Evolutionary conservation across 2,888 invertebrate species (phyloP), one percentile per base, ranked within the genome.

Genomic region (Lomographa bimaculata): DNA sequence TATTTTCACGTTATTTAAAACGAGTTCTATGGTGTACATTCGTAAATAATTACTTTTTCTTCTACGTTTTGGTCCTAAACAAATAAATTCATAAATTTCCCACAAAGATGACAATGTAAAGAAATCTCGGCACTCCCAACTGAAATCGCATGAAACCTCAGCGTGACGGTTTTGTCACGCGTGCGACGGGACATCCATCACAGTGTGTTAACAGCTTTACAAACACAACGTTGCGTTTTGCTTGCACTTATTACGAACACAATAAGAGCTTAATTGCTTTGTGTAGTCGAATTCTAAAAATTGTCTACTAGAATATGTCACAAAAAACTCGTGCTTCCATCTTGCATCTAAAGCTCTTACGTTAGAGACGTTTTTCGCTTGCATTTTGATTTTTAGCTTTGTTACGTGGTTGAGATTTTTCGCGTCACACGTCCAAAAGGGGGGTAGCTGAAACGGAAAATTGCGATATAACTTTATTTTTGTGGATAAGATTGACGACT

Each of bases 391-490:
- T 60, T 28, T 20, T 21, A 55, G 40, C 47, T 51, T 64, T 41
- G 57, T 39, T 21, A 29, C 46, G 39, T 50, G 61, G 58, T 61
- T 54, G 53, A 60, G 64, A 64, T 68, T 76, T 79, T 78, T 71
- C 62, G 49, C 69, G 70, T 73, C 77, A 83, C 73, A 83, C 74
- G 71, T 76, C 65, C 62, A 62, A 71, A 68, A 71, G 70, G 67
- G 64, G 74, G 73, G 69, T 72, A 74, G 76, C 51, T 63, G 82
- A 72, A 72, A 80, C 75, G 86, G 78, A 82, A 86, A 87, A 86
- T 87, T 85, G 81, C 60, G 74, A 68, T 74, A 79, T 87, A 84
- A 86, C 83, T 85, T 85, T 81, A 85, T 85, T 87, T 83, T 79
- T 68, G 61, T 68, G 68, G 66, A 69, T 60, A 79, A 80, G 84